Evolutionary conservation across 2,888 invertebrate genomes (phyloP).

Genomic region (Drosophila anomelani): DNA sequence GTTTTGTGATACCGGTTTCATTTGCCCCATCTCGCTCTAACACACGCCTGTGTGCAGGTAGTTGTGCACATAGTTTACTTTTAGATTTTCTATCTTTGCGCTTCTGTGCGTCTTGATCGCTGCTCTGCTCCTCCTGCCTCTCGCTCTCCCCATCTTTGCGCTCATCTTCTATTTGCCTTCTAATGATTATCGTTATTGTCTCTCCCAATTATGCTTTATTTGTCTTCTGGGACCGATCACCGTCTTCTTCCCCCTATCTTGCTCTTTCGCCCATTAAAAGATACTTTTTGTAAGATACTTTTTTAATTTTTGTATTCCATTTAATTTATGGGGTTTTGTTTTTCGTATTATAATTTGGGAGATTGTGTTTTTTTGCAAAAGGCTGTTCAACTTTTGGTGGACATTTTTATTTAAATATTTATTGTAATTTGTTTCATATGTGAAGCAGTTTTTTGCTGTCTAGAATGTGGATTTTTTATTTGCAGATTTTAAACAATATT

Average conservation of each 20-base stretch:
- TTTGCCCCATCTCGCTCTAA: conserved; percentile 25
- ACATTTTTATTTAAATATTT: background rate
- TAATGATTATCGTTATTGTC: conserved; percentile 39
- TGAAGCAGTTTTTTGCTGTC: too few relatives aligned
- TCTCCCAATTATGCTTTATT: conserved; percentile 65
- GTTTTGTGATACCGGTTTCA: conserved; percentile 70
- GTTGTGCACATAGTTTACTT: conserved; percentile 73
- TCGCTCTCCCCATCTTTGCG: conserved; percentile 8
- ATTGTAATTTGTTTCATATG: background rate
- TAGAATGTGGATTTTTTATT: too few relatives aligned
- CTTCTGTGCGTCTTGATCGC: conserved; percentile 38
- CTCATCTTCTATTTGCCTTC: conserved; percentile 14
- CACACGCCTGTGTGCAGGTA: conserved; percentile 58
- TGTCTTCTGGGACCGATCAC: conserved; percentile 47
- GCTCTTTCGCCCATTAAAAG: conserved; percentile 38
- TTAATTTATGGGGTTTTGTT: conserved; percentile 20
- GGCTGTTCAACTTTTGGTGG: conserved; percentile 54
- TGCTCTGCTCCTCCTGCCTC: conserved; percentile 9
- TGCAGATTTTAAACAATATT: too few relatives aligned
- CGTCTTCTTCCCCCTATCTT: conserved; percentile 7
- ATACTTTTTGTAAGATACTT: conserved; percentile 38
- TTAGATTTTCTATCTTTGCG: conserved; percentile 72
- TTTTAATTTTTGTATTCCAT: conserved; percentile 14
- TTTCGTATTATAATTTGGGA: conserved; percentile 27
- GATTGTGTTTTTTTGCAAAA: conserved; percentile 37